Conservation (phyloP, 2,113 vertebrate species). For the human (Homo sapiens) region GRCh38 chr7:104339501-104340000, state of each 20-base stretch:
- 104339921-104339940: background rate
- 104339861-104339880: background rate
- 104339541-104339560: background rate
- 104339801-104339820: background rate
- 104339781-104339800: background rate
- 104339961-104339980: background rate
- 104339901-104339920: background rate
- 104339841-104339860: background rate
- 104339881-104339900: background rate
- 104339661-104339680: background rate
- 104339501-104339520: constrained; percentile 31
- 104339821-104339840: background rate
- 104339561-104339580: background rate
- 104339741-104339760: background rate
- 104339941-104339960: background rate
- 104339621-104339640: background rate
- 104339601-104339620: background rate
- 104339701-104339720: background rate
- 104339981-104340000: background rate
- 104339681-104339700: background rate
- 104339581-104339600: background rate
- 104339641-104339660: background rate
- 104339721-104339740: background rate
- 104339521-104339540: background rate
- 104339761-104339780: background rate